Conservation (phyloP, 2,113 vertebrate species). For the Trachemys scripta region DNA sequence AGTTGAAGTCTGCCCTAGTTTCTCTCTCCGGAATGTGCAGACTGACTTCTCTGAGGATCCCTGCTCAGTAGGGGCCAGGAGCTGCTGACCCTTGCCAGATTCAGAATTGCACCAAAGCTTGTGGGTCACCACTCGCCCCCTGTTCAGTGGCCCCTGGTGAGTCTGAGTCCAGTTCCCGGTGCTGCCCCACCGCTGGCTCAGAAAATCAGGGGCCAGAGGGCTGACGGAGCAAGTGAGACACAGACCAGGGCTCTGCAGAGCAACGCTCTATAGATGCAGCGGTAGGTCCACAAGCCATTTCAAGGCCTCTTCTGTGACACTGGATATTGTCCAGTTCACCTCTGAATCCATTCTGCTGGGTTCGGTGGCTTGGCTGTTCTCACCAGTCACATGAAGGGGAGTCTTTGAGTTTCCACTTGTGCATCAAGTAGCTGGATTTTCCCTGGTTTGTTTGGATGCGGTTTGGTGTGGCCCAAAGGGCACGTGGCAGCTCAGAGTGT, state of each 20-base stretch:
- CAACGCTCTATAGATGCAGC: neutral
- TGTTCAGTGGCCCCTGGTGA: neutral
- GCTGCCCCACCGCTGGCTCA: too few species aligned
- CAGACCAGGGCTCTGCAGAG: too few species aligned
- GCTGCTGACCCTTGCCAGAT: too few species aligned
- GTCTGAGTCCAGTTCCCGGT: neutral
- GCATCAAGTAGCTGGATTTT: too few species aligned
- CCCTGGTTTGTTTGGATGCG: neutral
- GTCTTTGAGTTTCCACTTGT: neutral
- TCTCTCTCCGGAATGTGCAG: neutral
- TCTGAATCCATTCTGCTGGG: neutral
- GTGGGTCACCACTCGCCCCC: too few species aligned
- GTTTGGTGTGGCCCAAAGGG: neutral
- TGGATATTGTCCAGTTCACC: too few species aligned
- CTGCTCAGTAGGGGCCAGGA: neutral
- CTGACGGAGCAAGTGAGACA: neutral
- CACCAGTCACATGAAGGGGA: neutral
- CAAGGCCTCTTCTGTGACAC: neutral
- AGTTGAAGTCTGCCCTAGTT: rapidly evolving
- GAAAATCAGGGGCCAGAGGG: neutral
- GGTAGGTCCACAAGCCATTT: neutral
- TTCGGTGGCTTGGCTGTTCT: neutral
- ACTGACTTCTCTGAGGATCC: neutral
- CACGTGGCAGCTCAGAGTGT: neutral
- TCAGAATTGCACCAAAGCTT: too few species aligned